A percentile compares a stretch with the other conserved stretches of the same genome.
Evolutionary conservation across 1,140 invertebrate genomes (phyloP).

Genomic region (Trissolcus basalis): DNA sequence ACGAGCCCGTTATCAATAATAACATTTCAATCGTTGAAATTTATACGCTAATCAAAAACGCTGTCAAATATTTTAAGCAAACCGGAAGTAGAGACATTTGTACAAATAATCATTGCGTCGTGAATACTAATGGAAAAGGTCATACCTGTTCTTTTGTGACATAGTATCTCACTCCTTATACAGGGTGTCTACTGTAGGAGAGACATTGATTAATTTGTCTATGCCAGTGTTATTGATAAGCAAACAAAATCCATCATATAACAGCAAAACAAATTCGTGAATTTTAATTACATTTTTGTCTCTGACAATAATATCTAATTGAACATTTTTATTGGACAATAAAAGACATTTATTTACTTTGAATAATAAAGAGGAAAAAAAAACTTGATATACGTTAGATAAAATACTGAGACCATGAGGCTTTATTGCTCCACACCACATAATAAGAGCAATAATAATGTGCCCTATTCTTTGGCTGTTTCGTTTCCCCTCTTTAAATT

Average conservation of each 20-base stretch:
- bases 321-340: too few species aligned
- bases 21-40: constrained; percentile 8
- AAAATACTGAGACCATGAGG: too few species aligned
- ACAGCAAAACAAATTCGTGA: too few species aligned
- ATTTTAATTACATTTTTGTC: neutral
- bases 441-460: constrained; percentile 56
- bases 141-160: constrained; percentile 20
- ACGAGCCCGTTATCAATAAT: neutral
- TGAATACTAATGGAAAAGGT: constrained; percentile 28
- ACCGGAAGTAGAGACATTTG: constrained; percentile 26
- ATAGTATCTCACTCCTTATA: constrained; percentile 1
- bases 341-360: too few species aligned
- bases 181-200: neutral
- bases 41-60: constrained; percentile 1
- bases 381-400: too few species aligned
- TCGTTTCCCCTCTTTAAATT: constrained; percentile 67
- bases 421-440: constrained; percentile 43
- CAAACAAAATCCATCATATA: too few species aligned
- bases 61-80: constrained; percentile 18
- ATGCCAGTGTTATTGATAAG: too few species aligned
- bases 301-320: too few species aligned
- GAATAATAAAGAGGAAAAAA: too few species aligned
- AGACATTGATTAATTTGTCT: too few species aligned
- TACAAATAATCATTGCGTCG: constrained; percentile 25
- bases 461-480: constrained; percentile 54